A percentile compares a stretch with the other conserved stretches of the same genome.
phyloP scores from a whole-genome alignment of 2,113 vertebrate species.

The Saccopteryx bilineata region DNA sequence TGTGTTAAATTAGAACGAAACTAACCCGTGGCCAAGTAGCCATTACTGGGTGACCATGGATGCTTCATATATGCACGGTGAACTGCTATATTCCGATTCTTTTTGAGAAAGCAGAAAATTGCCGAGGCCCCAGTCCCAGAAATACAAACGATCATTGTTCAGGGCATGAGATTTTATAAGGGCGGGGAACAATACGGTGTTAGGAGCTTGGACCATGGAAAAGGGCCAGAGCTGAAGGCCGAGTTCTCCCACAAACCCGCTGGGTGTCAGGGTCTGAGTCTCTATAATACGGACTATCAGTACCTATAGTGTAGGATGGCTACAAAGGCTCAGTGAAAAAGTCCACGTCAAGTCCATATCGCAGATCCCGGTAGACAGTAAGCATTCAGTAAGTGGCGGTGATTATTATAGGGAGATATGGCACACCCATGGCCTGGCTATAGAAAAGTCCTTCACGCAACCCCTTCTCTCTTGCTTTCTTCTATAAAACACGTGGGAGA shows the following conservation, averaged over 20 bases:
- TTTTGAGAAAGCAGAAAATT: conserved; percentile 41
- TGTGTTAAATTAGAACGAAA: conserved; percentile 65
- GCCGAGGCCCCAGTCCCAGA: neutral
- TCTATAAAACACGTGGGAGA: neutral
- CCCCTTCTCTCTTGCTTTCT: neutral
- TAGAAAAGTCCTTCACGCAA: neutral
- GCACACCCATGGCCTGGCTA: neutral
- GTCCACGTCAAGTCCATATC: neutral
- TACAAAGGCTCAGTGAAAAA: neutral
- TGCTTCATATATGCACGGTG: conserved; percentile 27
- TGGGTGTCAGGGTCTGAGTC: neutral
- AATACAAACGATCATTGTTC: neutral
- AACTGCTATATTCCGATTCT: conserved; percentile 21
- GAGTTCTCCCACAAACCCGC: neutral
- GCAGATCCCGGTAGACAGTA: neutral
- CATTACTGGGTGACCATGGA: conserved; percentile 12
- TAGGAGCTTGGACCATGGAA: neutral
- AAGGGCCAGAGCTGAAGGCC: neutral
- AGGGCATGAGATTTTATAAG: neutral
- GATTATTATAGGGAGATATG: neutral
- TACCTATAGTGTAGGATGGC: neutral
- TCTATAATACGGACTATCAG: neutral
- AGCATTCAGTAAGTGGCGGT: neutral
- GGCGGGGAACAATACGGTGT: neutral
- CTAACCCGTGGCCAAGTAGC: neutral